phyloP scores from a whole-genome alignment of 2,113 vertebrate species.

The Heterotilapia buettikoferi region DNA sequence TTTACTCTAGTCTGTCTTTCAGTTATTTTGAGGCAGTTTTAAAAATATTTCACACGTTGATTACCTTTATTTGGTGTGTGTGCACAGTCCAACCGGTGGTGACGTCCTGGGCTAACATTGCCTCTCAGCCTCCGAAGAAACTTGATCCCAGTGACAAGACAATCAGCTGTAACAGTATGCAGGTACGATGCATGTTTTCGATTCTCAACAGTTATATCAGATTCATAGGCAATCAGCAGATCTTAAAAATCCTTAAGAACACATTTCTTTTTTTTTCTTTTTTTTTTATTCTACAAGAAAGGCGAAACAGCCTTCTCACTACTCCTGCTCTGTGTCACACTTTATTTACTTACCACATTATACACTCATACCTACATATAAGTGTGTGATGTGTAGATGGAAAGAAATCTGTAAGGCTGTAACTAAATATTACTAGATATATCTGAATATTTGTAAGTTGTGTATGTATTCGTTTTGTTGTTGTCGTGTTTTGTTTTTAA shows the following conservation, averaged over 20 bases:
- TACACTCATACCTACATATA: not conserved
- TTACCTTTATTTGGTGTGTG: not conserved
- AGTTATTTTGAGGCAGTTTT: not conserved
- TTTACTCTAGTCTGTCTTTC: not conserved
- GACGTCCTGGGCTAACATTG: conserved; percentile 71
- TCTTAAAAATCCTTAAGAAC: not conserved
- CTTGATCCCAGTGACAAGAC: not conserved
- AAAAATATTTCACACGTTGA: not conserved
- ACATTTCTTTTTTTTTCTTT: not conserved
- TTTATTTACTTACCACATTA: not conserved
- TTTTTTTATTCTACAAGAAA: not conserved
- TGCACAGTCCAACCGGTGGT: not conserved
- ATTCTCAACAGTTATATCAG: not conserved
- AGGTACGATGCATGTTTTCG: conserved; percentile 31
- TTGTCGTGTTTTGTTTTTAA: not conserved
- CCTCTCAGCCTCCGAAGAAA: conserved; percentile 71
- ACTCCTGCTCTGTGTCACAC: not conserved
- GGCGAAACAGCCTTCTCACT: not conserved
- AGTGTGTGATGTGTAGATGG: not conserved
- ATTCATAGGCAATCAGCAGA: not conserved
- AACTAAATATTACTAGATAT: not conserved
- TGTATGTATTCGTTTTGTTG: not conserved
- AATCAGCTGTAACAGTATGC: not conserved
- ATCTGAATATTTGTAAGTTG: not conserved
- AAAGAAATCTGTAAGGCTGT: not conserved